Conservation (phyloP, 2,113 vertebrate genomes). For the Mobula hypostoma region DNA sequence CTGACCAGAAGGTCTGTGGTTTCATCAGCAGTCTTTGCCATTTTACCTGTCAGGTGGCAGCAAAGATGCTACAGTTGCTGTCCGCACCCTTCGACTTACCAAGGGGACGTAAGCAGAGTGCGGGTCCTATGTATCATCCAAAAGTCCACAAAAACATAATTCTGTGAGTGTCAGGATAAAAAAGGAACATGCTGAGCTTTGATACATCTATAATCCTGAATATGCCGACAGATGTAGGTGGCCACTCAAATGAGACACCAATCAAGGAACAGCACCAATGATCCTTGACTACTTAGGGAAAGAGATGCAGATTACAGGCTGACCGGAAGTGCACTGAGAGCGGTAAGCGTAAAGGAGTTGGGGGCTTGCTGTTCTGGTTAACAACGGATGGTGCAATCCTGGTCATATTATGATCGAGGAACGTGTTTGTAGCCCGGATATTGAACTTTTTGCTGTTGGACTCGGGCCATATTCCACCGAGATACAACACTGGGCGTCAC, state of each 20-base stretch:
- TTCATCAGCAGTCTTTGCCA: background rate
- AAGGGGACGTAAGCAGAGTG: background rate
- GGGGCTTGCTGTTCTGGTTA: too few relatives aligned
- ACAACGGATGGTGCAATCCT: too few relatives aligned
- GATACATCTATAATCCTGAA: background rate
- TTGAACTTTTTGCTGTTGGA: too few relatives aligned
- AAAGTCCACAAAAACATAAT: background rate
- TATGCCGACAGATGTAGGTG: background rate
- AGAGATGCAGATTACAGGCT: too few relatives aligned
- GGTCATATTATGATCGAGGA: too few relatives aligned
- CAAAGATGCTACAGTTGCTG: too few relatives aligned
- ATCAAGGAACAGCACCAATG: background rate
- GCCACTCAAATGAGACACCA: background rate
- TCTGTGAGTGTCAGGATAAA: background rate
- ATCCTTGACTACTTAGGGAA: too few relatives aligned
- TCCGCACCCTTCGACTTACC: background rate
- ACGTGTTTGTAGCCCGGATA: too few relatives aligned
- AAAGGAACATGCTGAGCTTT: background rate
- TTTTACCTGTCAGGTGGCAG: background rate
- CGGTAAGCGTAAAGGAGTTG: too few relatives aligned
- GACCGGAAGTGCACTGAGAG: too few relatives aligned
- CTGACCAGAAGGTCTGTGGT: background rate
- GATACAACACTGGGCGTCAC: too few relatives aligned
- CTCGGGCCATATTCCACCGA: too few relatives aligned
- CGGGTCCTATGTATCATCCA: background rate